Base-by-base conservation (phyloP, 2,797 vertebrate genomes). In the Falco peregrinus region DNA sequence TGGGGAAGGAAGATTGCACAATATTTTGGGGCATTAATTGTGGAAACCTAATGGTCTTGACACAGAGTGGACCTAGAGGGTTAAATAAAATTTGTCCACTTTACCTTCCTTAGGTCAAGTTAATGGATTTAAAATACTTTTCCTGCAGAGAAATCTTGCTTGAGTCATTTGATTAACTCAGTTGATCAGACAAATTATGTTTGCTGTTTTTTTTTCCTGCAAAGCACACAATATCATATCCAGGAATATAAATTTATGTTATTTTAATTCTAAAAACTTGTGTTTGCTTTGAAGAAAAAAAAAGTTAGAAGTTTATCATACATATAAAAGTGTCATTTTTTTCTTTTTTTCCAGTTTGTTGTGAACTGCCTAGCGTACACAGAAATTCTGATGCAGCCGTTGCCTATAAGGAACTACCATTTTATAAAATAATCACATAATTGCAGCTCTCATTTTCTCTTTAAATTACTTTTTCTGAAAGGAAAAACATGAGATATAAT, bases 381-480 rank as follows among this genome's bases (percentile, higher is more conserved):
- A 87, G 35, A 59, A 74, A 82, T 91, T 65, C 33, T 67, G 20
- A 57, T 61, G 78, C 43, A 77, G 1, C 25, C 3, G 4, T 69
- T 15, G 0, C 14, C 29, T 73, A 5, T n/a, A 60, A 95, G 37
- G 17, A 87, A 54, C 22, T 60, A 71, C 17, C 74, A 28, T 87
- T 95, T 95, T 76, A 89, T 80, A 96, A 97, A 97, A 93, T 95
- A 97, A 96, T 95, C 81, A 68, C 86, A 89, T 95, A 97, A 96
- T 97, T 96, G 16, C 67, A 76, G 73, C 59, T 95, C 78, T 97
- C 67, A 70, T 94, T 97, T 97, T 89, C 25, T 94, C 31, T 86
- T 97, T 94, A 91, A 91, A 86, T 93, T 53, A 57, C 60, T 91
- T 95, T 97, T 95, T 37, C 45, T 93, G 43, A 95, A 97, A 96